Conservation (phyloP, 1,140 invertebrate genomes). For the Tribolium castaneum region DNA sequence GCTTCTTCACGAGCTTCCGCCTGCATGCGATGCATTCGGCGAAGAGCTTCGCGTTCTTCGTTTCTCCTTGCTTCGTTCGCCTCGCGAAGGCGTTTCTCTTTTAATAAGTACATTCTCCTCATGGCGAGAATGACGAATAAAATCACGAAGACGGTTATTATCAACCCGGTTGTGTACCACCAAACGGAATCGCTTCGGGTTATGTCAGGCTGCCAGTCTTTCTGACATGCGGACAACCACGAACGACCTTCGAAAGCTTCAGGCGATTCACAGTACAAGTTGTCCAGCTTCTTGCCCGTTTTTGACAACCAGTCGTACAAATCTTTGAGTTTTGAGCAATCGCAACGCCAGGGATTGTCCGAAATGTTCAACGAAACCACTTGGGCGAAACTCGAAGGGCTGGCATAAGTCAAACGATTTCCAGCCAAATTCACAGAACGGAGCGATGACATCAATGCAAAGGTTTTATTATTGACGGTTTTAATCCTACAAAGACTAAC, state of each 20-base stretch:
- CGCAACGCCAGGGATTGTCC: slow-evolving; percentile 80
- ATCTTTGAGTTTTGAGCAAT: slow-evolving; percentile 70
- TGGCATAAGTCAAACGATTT: slow-evolving; percentile 73
- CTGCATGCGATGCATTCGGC: slow-evolving; percentile 71
- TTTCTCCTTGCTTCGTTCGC: slow-evolving; percentile 60
- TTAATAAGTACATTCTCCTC: slow-evolving; percentile 66
- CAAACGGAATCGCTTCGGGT: slow-evolving; percentile 68
- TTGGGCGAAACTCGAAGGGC: slow-evolving; percentile 70
- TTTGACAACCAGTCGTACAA: slow-evolving; percentile 71
- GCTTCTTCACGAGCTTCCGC: slow-evolving; percentile 65
- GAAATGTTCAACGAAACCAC: slow-evolving; percentile 68
- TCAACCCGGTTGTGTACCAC: slow-evolving; percentile 70
- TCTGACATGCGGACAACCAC: slow-evolving; percentile 74
- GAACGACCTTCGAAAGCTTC: slow-evolving; percentile 69
- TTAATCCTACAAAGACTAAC: slow-evolving; percentile 69
- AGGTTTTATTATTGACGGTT: slow-evolving; percentile 67
- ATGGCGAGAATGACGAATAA: slow-evolving; percentile 67
- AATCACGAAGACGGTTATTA: slow-evolving; percentile 66
- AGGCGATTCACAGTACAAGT: slow-evolving; percentile 72
- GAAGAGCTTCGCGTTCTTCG: slow-evolving; percentile 65
- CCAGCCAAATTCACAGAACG: slow-evolving; percentile 71
- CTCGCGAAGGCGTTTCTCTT: slow-evolving; percentile 61
- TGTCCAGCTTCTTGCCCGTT: slow-evolving; percentile 68
- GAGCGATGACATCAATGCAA: slow-evolving; percentile 68
- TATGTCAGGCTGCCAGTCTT: slow-evolving; percentile 67